Evolutionary conservation across 2,113 vertebrate genomes (phyloP).

Genomic region (Ivindomyrus marchei): DNA sequence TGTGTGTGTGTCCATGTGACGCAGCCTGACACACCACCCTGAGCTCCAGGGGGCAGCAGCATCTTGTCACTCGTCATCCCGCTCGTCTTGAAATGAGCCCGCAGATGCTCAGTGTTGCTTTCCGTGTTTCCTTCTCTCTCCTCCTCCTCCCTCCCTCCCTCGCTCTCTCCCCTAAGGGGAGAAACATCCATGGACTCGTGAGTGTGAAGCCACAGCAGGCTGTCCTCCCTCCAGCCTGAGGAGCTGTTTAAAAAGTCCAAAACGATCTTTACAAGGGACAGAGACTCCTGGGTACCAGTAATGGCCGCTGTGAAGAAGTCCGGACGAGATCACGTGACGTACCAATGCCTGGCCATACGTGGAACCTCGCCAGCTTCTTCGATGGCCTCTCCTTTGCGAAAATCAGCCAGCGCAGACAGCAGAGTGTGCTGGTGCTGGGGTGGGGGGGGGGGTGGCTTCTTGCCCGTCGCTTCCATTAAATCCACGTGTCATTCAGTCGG

Average conservation of each 20-base stretch:
- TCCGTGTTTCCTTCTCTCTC: neutral
- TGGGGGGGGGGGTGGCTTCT: neutral
- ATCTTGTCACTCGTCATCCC: neutral
- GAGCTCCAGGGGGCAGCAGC: neutral
- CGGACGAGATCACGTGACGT: neutral
- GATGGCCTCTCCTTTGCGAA: neutral
- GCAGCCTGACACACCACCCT: too few species aligned
- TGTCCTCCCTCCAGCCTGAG: neutral
- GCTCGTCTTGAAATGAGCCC: neutral
- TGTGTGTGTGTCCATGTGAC: neutral
- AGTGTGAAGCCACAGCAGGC: neutral
- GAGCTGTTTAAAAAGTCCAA: neutral
- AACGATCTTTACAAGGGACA: neutral
- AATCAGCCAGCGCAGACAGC: neutral
- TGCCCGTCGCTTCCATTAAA: constrained; percentile 28
- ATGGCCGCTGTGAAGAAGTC: neutral
- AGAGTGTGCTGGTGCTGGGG: neutral
- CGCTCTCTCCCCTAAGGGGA: neutral
- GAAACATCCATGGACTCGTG: neutral
- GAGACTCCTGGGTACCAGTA: neutral
- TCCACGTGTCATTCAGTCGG: constrained; percentile 29
- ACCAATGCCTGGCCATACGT: neutral
- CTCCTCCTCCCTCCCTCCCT: neutral
- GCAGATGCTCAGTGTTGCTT: neutral
- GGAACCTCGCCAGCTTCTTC: neutral